Percentiles rank a stretch among this genome's conserved stretches.
phyloP scores from a whole-genome alignment of 2,797 vertebrate genomes.

The Labeo calbasu region DNA sequence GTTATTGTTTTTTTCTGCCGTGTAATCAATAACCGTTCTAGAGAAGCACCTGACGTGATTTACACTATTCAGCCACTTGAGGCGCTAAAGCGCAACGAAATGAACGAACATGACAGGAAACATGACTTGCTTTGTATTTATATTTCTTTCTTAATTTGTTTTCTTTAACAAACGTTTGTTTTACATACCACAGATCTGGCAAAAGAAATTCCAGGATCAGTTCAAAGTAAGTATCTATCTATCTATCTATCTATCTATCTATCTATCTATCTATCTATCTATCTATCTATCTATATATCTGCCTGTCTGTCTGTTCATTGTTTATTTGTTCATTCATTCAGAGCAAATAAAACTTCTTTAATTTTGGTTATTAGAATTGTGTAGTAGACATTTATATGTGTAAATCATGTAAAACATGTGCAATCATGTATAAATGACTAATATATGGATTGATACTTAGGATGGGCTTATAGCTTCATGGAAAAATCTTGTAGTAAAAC shows the following conservation, averaged over 20 bases:
- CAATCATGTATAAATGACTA: neutral
- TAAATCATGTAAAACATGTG: neutral
- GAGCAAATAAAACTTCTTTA: neutral
- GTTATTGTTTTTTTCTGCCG: too few species aligned
- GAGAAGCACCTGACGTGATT: neutral
- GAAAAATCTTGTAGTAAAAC: too few species aligned
- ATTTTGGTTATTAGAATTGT: neutral
- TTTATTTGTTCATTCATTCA: neutral
- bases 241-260: neutral
- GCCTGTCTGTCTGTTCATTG: neutral
- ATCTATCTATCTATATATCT: neutral
- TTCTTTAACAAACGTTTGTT: neutral
- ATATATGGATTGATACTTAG: neutral
- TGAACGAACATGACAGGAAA: neutral
- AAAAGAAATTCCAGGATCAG: constrained; percentile 46
- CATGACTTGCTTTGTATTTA: neutral
- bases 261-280: neutral
- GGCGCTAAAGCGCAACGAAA: constrained; percentile 8
- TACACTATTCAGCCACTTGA: neutral
- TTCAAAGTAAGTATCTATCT: constrained; percentile 65
- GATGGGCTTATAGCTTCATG: neutral
- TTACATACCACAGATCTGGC: constrained; percentile 67
- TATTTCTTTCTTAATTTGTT: neutral
- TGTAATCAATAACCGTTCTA: neutral
- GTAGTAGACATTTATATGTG: neutral